phyloP scores from a whole-genome alignment of 2,797 vertebrate species.

The Lithobates pipiens region DNA sequence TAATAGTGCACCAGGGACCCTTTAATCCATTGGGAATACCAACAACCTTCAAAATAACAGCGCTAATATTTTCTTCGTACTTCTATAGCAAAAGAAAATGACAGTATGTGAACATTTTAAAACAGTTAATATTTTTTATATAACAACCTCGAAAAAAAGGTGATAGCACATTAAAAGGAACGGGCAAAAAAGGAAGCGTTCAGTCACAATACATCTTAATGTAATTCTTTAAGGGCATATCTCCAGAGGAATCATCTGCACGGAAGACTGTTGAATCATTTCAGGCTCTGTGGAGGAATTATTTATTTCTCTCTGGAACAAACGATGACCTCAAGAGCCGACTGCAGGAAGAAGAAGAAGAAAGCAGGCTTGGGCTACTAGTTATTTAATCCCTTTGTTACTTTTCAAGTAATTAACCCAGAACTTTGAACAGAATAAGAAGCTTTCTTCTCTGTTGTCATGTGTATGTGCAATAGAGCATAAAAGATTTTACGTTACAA shows the following conservation, averaged over 20 bases:
- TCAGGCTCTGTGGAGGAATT: slow-evolving; percentile 31
- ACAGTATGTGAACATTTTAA: slow-evolving; percentile 15
- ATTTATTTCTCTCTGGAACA: slow-evolving; percentile 54
- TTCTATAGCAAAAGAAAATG: slow-evolving; percentile 22
- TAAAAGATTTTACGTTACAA: not conserved
- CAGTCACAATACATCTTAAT: slow-evolving; percentile 47
- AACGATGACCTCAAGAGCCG: slow-evolving; percentile 30
- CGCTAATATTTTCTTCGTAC: slow-evolving; percentile 10
- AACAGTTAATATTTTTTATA: slow-evolving; percentile 4
- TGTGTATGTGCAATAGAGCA: not conserved
- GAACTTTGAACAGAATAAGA: not conserved
- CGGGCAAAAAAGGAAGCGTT: slow-evolving; percentile 37
- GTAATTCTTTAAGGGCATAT: slow-evolving; percentile 55
- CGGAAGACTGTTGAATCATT: slow-evolving; percentile 41
- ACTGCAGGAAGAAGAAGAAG: slow-evolving; percentile 16
- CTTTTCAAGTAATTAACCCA: slow-evolving; percentile 25
- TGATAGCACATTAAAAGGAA: slow-evolving; percentile 34
- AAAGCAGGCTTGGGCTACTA: not conserved
- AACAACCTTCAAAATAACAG: slow-evolving; percentile 40
- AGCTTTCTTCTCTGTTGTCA: not conserved
- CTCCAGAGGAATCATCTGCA: slow-evolving; percentile 38
- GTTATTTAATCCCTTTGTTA: slow-evolving; percentile 17
- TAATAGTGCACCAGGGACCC: slow-evolving; percentile 35
- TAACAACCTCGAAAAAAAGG: slow-evolving; percentile 29
- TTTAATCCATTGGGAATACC: slow-evolving; percentile 41